phyloP scores from a whole-genome alignment of 2,888 invertebrate species.

The Sinotaia quadrata region DNA sequence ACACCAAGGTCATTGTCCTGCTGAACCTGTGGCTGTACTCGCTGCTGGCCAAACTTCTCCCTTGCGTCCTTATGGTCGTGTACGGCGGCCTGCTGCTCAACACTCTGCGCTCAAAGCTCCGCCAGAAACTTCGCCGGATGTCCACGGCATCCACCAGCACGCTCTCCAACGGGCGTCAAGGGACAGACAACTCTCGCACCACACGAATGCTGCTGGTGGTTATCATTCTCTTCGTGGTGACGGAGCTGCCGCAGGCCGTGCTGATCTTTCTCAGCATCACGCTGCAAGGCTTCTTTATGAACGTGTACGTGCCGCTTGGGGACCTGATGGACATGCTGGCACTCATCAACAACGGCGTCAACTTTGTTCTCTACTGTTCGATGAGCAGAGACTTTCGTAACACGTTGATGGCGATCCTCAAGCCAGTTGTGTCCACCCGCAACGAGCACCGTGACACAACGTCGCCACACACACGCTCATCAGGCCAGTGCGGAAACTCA shows the following conservation, averaged over 20 bases:
- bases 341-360: conserved; percentile 90
- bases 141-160: conserved; percentile 5
- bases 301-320: conserved; percentile 76
- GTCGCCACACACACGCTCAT: conserved; percentile 6
- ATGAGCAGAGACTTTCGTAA: conserved; percentile 93
- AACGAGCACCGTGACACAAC: background rate
- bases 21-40: conserved; percentile 91
- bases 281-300: conserved; percentile 78
- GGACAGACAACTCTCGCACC: conserved; percentile 78
- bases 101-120: conserved; percentile 51
- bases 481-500: conserved; percentile 3
- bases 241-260: conserved; percentile 87
- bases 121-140: conserved; percentile 13
- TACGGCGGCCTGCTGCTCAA: conserved; percentile 71
- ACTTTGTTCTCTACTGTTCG: conserved; percentile 92
- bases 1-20: conserved; percentile 50
- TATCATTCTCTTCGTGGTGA: conserved; percentile 86
- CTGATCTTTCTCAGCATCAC: conserved; percentile 83
- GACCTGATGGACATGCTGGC: conserved; percentile 93
- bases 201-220: conserved; percentile 90
- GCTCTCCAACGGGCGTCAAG: background rate
- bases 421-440: background rate
- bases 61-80: conserved; percentile 88
- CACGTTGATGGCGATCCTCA: conserved; percentile 65
- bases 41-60: conserved; percentile 91